phyloP scores from a whole-genome alignment of 1,140 invertebrate genomes.

The Liolophura sinensis region DNA sequence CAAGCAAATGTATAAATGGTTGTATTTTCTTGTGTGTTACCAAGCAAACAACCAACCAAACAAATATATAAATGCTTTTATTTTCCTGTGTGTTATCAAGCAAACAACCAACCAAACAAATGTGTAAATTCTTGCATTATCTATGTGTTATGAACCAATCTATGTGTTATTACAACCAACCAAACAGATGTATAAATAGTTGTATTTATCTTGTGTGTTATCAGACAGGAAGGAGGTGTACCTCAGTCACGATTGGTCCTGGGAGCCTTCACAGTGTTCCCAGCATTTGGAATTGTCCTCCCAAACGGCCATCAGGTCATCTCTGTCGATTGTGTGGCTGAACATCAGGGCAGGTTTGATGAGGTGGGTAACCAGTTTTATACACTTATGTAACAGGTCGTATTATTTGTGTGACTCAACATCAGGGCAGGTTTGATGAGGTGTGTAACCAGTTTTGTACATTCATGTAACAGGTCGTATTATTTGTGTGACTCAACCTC shows the following conservation, averaged over 20 bases:
- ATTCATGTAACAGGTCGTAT: no score
- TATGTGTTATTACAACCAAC: not conserved
- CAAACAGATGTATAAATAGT: not conserved
- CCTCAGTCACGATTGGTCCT: slow-evolving; percentile 46
- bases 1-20: no score
- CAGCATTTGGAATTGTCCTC: slow-evolving; percentile 54
- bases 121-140: not conserved
- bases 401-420: slow-evolving; percentile 55
- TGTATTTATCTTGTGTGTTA: slow-evolving; percentile 2
- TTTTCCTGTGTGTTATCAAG: slow-evolving; percentile 23
- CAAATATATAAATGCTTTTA: not conserved
- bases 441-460: slow-evolving; percentile 27
- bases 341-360: slow-evolving; percentile 45
- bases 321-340: slow-evolving; percentile 56
- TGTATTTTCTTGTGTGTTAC: no score
- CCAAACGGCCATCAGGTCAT: slow-evolving; percentile 51
- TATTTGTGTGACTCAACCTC: slow-evolving; percentile 51
- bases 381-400: no score
- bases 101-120: no score
- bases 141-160: slow-evolving; percentile 13
- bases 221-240: slow-evolving; percentile 47
- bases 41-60: not conserved
- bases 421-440: slow-evolving; percentile 48
- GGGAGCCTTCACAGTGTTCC: slow-evolving; percentile 56
- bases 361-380: slow-evolving; percentile 40